Evolutionary conservation across 2,888 invertebrate genomes (phyloP).

Genomic region (Drosophila barbarae): DNA sequence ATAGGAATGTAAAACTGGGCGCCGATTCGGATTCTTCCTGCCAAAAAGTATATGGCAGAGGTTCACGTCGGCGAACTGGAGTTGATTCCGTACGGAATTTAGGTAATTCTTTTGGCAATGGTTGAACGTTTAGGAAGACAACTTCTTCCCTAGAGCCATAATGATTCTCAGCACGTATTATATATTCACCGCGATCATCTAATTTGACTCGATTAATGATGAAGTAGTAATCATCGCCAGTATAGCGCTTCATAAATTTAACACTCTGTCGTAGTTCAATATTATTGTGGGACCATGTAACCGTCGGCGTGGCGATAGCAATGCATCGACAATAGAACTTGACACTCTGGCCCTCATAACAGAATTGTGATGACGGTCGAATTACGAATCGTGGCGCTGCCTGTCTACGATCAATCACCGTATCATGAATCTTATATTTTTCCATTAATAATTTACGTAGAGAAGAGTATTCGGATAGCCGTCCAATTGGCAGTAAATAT

Average conservation of each 20-base stretch:
- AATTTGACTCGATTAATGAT: slow-evolving; percentile 97
- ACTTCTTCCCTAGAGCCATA: slow-evolving; percentile 97
- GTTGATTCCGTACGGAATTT: slow-evolving; percentile 84
- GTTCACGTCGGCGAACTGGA: slow-evolving; percentile 88
- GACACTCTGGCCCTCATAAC: slow-evolving; percentile 98
- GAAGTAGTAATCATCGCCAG: slow-evolving; percentile 97
- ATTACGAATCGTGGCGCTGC: slow-evolving; percentile 99
- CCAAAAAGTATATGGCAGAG: slow-evolving; percentile 92
- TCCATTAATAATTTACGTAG: slow-evolving; percentile 96
- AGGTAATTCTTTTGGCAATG: slow-evolving; percentile 80
- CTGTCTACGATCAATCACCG: slow-evolving; percentile 97
- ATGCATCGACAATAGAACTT: slow-evolving; percentile 98
- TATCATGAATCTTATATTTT: slow-evolving; percentile 97
- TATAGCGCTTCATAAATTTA: slow-evolving; percentile 99
- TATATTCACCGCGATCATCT: slow-evolving; percentile 98
- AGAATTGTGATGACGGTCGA: slow-evolving; percentile 96
- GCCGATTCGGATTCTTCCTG: slow-evolving; percentile 95
- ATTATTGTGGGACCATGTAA: slow-evolving; percentile 97
- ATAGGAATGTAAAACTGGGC: slow-evolving; percentile 98
- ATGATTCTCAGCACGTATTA: slow-evolving; percentile 97
- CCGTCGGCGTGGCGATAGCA: slow-evolving; percentile 94
- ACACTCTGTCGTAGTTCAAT: slow-evolving; percentile 96
- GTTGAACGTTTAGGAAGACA: slow-evolving; percentile 97
- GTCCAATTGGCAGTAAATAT: slow-evolving; percentile 95
- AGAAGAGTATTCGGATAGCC: slow-evolving; percentile 98